Base-by-base conservation (phyloP, 2,888 invertebrate species). In the Schizotus pectinicornis region DNA sequence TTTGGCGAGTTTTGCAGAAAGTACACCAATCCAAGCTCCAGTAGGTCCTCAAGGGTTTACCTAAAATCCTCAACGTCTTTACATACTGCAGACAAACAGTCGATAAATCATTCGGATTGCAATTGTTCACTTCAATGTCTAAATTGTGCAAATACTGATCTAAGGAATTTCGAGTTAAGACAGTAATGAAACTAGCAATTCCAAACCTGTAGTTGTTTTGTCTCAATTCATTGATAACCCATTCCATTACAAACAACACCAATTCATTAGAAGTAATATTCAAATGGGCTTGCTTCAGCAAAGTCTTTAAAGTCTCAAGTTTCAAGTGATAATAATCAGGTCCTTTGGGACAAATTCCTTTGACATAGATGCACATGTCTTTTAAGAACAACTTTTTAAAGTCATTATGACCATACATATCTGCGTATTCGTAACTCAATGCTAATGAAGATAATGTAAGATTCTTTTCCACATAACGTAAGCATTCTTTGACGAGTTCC, bases 341-440 rank as follows among this genome's bases (percentile, higher is more conserved):
- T 6, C n/a, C 7, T 43, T 30, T 32, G 12, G 49, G 51, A 47
- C 87, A 76, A 48, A 86, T 76, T 68, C 83, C 84, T 64, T 78
- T 79, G 8, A 85, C 81, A 77, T 84, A 85, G 71, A 82, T 80
- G 70, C 83, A 81, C 65, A 87, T 83, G 61, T 86, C 79, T 66
- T 82, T 81, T 8, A 86, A 71, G 63, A 86, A 84, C 66, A 75
- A 72, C 14, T 80, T 79, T 59, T 81, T 74, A 2, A 85, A 77
- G 41, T 83, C 75, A 61, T 81, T 78, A 64, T 84, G 80, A 60
- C 85, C 84, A 71, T 86, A 85, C 71, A 86, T 79, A 64, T 85
- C 84, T 9, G 86, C 84, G 70, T 86, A 86, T 72, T 86, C 86
- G 50, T 86, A 82, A 56, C 85, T 81, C 57, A 84, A 78, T 52